phyloP scores from a whole-genome alignment of 2,888 invertebrate species.

The Drosophila testacea region DNA sequence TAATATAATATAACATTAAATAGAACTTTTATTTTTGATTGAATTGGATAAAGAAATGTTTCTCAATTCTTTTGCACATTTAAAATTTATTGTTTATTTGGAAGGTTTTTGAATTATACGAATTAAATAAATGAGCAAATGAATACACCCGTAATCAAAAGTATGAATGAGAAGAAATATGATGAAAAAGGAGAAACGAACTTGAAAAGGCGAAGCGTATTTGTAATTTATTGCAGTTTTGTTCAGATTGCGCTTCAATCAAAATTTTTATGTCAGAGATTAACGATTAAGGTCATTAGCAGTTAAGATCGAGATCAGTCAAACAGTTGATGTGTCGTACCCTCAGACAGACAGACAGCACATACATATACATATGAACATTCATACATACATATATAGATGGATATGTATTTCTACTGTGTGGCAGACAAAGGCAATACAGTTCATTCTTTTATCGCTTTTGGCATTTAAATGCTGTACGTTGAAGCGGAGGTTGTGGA shows the following conservation, averaged over 20 bases:
- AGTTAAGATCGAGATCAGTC: constrained; percentile 81
- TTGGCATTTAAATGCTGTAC: constrained; percentile 73
- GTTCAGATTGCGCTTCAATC: constrained; percentile 76
- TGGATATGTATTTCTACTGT: constrained; percentile 43
- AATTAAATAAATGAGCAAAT: constrained; percentile 17
- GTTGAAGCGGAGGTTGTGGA: constrained; percentile 22
- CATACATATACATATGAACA: not conserved
- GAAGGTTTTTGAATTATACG: not conserved
- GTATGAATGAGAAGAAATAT: not conserved
- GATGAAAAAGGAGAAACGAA: constrained; percentile 3
- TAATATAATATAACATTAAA: not conserved
- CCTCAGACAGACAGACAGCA: constrained; percentile 11
- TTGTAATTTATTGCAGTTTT: constrained; percentile 71
- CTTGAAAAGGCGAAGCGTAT: constrained; percentile 19
- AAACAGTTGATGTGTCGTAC: constrained; percentile 63
- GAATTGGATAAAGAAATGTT: not conserved
- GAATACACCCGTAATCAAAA: constrained; percentile 52
- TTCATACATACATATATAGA: constrained; percentile 8
- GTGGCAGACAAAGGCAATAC: constrained; percentile 69
- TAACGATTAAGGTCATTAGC: constrained; percentile 84
- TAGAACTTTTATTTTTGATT: not conserved
- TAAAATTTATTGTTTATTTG: constrained; percentile 1
- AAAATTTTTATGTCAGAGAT: constrained; percentile 83
- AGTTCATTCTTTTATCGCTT: constrained; percentile 78
- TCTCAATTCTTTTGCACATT: not conserved